Evolutionary conservation across 2,113 vertebrate genomes (phyloP).

Genomic region (Pseudopodoces humilis): DNA sequence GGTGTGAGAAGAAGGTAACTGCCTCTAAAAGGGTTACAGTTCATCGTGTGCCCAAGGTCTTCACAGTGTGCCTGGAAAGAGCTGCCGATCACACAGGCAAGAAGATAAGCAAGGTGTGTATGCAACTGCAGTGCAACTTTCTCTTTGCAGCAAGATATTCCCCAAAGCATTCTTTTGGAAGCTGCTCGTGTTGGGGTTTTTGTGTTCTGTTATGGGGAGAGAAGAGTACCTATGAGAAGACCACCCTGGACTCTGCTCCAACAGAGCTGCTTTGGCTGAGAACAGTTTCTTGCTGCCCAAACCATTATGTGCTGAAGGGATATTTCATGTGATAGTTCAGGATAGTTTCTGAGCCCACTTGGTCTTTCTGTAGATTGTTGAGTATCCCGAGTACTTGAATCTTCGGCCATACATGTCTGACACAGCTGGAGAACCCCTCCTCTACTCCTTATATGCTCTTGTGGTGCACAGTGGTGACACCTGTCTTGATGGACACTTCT

Average conservation of each 20-base stretch:
- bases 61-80: background rate
- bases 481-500: constrained; percentile 7
- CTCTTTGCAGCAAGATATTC: background rate
- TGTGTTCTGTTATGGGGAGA: background rate
- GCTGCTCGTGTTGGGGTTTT: background rate
- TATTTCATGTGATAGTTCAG: background rate
- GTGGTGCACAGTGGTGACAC: background rate
- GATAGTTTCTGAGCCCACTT: background rate
- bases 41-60: background rate
- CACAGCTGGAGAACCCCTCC: background rate
- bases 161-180: background rate
- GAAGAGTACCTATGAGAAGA: background rate
- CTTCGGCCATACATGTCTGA: background rate
- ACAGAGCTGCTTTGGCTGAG: background rate
- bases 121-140: background rate
- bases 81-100: background rate
- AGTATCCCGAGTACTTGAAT: background rate
- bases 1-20: background rate
- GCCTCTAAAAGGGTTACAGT: background rate
- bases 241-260: background rate
- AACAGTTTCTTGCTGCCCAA: background rate
- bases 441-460: background rate
- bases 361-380: background rate
- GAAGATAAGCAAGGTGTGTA: background rate
- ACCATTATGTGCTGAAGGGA: background rate